Evolutionary conservation across 2,113 vertebrate species (phyloP).

Genomic region (Ctenomys sociabilis): DNA sequence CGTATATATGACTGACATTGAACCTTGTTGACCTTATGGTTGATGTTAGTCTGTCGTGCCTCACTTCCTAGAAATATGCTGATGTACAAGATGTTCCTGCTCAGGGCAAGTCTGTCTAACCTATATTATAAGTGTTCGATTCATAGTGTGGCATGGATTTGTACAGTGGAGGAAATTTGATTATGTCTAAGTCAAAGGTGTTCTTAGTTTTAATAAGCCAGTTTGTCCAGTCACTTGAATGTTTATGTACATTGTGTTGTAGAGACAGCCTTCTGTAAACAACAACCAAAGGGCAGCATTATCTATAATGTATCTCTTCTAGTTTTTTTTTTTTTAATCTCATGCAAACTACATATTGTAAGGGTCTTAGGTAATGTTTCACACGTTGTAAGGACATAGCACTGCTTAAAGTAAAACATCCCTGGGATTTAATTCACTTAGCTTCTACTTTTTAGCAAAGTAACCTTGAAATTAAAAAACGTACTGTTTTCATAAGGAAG

Average conservation of each 20-base stretch:
- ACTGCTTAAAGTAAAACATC: slow-evolving; percentile 39
- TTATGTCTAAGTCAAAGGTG: not conserved
- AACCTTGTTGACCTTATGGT: not conserved
- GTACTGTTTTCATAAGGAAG: not conserved
- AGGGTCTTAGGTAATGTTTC: not conserved
- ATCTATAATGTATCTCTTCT: not conserved
- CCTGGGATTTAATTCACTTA: not conserved
- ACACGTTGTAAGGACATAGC: not conserved
- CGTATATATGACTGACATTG: not conserved
- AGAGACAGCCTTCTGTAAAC: not conserved
- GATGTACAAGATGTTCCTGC: not conserved
- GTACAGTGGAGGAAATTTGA: not conserved
- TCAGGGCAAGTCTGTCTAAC: not conserved
- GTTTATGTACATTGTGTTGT: not conserved
- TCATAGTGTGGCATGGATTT: not conserved
- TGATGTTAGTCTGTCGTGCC: not conserved
- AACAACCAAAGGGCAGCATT: not conserved
- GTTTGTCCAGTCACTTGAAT: slow-evolving; percentile 1
- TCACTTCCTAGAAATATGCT: not conserved
- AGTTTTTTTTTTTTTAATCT: not conserved
- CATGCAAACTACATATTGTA: not conserved
- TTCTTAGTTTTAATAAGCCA: not conserved
- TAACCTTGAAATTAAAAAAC: slow-evolving; percentile 48
- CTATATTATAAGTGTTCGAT: not conserved
- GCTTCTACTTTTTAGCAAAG: not conserved